Evolutionary conservation across 2,888 invertebrate species (phyloP), one percentile per base, ranked within the genome.

Genomic region (Ernsta delagoae): DNA sequence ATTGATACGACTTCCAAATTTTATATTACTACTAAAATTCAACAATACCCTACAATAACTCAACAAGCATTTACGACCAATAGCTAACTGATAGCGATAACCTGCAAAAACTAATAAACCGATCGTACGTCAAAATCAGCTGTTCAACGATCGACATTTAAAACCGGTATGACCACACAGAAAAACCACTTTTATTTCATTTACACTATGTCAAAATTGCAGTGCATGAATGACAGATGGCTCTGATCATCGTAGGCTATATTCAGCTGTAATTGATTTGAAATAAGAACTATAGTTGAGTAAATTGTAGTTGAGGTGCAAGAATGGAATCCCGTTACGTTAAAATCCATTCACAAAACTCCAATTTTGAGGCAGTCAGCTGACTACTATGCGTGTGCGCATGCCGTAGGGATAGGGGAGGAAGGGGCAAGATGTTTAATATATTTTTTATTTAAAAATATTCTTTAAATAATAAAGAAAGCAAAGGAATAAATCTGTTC

Each of bases 321-420:
- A 31, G 41, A 66, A 54, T 16, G 50, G 59, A 50, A 59, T 68
- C 68, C 68, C 68, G 68, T 68, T 68, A 68, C 68, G 5, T 68
- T 41, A 63, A 68, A 36, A 62, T 71, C 71, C 74, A 76, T 76
- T 74, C 75, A 75, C 74, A 73, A 75, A 75, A 75, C 75, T 70
- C 72, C 72, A 73, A 72, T 73, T 73, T 75, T 34, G 70, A 72
- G 65, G 65, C 64, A 70, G 70, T 76, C 75, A 76, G 76, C 76
- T 76, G 76, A 75, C 60, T 71, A 70, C 62, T 61, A 54, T 71
- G 72, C 59, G 70, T 70, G 71, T 54, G 71, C 64, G 71, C 71
- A 64, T 72, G 70, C 62, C 67, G 41, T 59, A 65, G 68, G 71
- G 73, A n/a, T n/a, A n/a, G n/a, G n/a, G n/a, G 70, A 60, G 36